Base-by-base conservation (phyloP, 30 jellyfish, hydroid and myxozoan species). In the Chrysaora quinquecirrha region DNA sequence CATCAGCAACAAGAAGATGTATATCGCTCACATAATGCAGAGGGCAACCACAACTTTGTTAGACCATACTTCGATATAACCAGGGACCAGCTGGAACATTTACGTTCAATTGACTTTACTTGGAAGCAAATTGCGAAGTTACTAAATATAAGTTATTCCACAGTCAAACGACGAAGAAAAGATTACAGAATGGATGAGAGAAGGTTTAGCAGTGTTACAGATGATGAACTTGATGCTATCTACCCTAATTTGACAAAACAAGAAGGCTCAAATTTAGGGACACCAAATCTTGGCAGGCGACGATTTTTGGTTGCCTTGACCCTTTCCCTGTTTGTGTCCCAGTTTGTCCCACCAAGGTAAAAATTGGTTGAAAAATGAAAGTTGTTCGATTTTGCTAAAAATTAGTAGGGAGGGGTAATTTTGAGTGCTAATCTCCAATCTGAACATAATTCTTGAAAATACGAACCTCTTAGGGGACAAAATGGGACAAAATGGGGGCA, bases 191-290 rank as follows among this genome's bases (percentile, higher is more conserved):
- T 67, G 63, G 80, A 67, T 27, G 80, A 67, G 31, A 33, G 62
- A 29, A 19, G 58, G 25, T 33, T 28, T 19, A 67, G 62, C 62
- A 33, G 80, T 47, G 62, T 30, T 19, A 67, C 63, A 67, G 80
- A 67, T 67, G 80, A 67, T 30, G 80, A 67, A 67, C 27, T 67
- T 33, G 80, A 67, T 67, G 62, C 62, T 28, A 33, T 67, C 46
- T 63, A 63, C 46, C 47, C 75, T 47, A 63, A 63, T 63, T 63
- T 63, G 75, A 28, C 75, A 67, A 33, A 29, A 29, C 80, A 67
- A 67, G 62, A 67, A 67, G 62, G 24, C 30, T 28, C 62, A 33
- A 67, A 10, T 33, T 67, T 67, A 33, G 75, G 47, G 75, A 60
- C 84, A 21, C 64, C 21, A 27, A 43, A 20, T 23, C 7, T 30